These are phyloP conservation scores for Typhlomys cinereus DNA, from an alignment of 2,113 vertebrate species.

Conservation along the genomic window DNA sequence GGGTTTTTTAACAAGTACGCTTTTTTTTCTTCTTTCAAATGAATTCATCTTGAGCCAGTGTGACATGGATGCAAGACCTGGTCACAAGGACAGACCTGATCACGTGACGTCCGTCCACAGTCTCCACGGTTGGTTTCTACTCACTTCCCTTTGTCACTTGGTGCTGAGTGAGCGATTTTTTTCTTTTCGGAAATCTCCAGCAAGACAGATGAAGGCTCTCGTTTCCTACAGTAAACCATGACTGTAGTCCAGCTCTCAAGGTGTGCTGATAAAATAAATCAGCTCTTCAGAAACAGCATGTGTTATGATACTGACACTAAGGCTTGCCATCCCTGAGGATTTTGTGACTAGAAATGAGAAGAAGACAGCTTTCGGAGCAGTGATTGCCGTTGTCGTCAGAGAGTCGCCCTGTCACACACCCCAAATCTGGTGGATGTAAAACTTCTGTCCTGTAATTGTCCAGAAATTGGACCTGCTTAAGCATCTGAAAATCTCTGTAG, in stretches of 20 bases:
- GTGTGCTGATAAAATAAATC: neutral
- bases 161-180: neutral
- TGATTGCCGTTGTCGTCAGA: neutral
- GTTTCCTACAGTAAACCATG: neutral
- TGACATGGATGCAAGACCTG: neutral
- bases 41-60: constrained; percentile 38
- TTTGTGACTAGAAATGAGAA: neutral
- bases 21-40: neutral
- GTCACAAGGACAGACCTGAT: neutral
- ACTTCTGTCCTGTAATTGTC: neutral
- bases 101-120: neutral
- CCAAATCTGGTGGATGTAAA: neutral
- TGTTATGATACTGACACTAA: neutral
- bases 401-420: no score
- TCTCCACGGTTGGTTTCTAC: neutral
- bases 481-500: neutral
- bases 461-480: neutral
- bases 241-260: neutral
- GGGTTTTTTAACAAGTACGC: neutral
- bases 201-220: neutral
- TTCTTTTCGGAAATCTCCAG: neutral
- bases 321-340: neutral
- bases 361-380: neutral
- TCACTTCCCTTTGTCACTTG: constrained; percentile 27
- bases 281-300: neutral